Percentiles rank a stretch among this genome's conserved stretches.
These are phyloP conservation scores for Amblyopsis rosae DNA, from an alignment of 2,113 vertebrate species.

Conservation along the genomic window DNA sequence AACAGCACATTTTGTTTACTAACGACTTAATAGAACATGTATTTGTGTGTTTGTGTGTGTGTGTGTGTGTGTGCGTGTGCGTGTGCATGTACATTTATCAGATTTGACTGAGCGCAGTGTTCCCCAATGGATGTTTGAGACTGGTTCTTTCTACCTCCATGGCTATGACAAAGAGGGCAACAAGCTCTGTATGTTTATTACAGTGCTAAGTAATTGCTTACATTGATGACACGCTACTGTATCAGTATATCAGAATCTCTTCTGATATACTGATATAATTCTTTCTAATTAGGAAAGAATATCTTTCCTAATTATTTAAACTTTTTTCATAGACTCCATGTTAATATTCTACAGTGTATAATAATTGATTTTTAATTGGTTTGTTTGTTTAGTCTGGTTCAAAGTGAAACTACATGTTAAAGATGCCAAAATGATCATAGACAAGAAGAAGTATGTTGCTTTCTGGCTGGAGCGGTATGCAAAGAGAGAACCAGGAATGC, in stretches of 20 bases:
- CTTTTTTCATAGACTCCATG: too few relatives aligned
- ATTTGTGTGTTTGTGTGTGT: background rate
- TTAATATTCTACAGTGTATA: too few relatives aligned
- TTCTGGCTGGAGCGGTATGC: constrained; percentile 97
- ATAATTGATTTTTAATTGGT: background rate
- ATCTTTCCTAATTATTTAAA: too few relatives aligned
- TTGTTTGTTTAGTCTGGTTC: constrained; percentile 87
- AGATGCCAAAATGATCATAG: constrained; percentile 85
- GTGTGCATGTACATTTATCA: constrained; percentile 62
- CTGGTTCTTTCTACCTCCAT: constrained; percentile 88
- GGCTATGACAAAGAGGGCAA: constrained; percentile 97
- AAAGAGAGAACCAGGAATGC: constrained; percentile 91
- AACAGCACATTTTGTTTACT: constrained; percentile 41
- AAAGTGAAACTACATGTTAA: constrained; percentile 88
- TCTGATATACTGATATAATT: too few relatives aligned
- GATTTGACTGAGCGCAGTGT: constrained; percentile 89
- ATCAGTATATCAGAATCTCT: too few relatives aligned
- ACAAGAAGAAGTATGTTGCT: constrained; percentile 93
- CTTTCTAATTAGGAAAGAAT: too few relatives aligned
- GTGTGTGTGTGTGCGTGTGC: constrained; percentile 6
- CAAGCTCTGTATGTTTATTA: constrained; percentile 88
- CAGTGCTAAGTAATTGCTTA: background rate
- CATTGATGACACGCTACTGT: background rate
- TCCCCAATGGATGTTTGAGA: constrained; percentile 90
- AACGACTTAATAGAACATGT: constrained; percentile 22